A percentile compares a stretch with the other conserved stretches of the same genome.
Evolutionary conservation across 2,888 invertebrate genomes (phyloP).

Genomic region (Tetrapedia diversipes): DNA sequence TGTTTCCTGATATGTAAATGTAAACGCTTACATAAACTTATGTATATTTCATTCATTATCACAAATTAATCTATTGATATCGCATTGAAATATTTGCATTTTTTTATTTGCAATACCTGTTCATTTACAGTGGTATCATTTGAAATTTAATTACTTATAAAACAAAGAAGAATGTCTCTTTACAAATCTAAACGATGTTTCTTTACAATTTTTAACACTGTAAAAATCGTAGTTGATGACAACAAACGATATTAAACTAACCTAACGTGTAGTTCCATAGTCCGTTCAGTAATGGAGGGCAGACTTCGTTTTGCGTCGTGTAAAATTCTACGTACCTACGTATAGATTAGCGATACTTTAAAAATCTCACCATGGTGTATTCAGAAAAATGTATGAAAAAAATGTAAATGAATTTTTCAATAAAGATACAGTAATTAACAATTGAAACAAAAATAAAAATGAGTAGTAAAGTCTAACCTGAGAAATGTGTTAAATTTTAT

Average conservation of each 20-base stretch:
- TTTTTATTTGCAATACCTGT: neutral
- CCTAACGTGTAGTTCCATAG: conserved; percentile 48
- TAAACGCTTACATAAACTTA: too few relatives aligned
- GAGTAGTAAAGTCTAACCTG: conserved; percentile 42
- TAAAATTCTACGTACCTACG: conserved; percentile 49
- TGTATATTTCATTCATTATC: conserved; percentile 17
- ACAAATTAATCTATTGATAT: conserved; percentile 12
- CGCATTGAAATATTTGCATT: neutral
- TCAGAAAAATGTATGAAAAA: conserved; percentile 17
- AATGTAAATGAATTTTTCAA: neutral
- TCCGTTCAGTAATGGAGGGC: conserved; percentile 55
- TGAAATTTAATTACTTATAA: neutral
- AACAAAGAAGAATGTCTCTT: too few relatives aligned
- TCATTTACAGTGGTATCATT: neutral
- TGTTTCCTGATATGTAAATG: too few relatives aligned
- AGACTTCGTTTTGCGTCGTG: conserved; percentile 49
- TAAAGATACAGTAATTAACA: conserved; percentile 4
- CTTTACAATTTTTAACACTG: neutral
- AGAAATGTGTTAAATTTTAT: conserved; percentile 39
- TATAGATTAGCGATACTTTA: neutral
- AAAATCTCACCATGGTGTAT: neutral
- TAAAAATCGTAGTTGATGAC: conserved; percentile 22
- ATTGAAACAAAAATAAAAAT: conserved; percentile 30
- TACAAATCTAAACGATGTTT: too few relatives aligned
- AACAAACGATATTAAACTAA: conserved; percentile 42